A percentile compares a stretch with the other conserved stretches of the same genome.
These are phyloP conservation scores for Lynx canadensis DNA, from an alignment of 2,113 vertebrate genomes.

Conservation along the genomic window DNA sequence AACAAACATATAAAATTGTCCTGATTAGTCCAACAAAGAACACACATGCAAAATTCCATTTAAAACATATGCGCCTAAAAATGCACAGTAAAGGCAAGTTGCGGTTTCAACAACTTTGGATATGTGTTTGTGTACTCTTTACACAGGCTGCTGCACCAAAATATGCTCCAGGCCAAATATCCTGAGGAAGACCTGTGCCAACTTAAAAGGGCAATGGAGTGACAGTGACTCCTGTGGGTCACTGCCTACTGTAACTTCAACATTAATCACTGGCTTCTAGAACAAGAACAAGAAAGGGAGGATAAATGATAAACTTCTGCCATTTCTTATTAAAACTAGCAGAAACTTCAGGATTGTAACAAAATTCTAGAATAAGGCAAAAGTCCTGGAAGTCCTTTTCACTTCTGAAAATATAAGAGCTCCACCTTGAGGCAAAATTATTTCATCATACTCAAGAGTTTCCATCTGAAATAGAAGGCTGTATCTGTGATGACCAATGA, in stretches of 20 bases:
- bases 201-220: neutral
- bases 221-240: neutral
- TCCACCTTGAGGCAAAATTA: slow-evolving; percentile 81
- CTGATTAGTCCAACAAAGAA: slow-evolving; percentile 72
- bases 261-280: slow-evolving; percentile 27
- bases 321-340: slow-evolving; percentile 59
- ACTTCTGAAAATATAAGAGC: slow-evolving; percentile 81
- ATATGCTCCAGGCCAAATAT: slow-evolving; percentile 12
- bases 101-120: slow-evolving; percentile 52
- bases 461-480: neutral
- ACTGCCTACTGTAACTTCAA: neutral
- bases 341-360: slow-evolving; percentile 44
- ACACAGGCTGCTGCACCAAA: slow-evolving; percentile 41
- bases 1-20: neutral
- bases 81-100: slow-evolving; percentile 24
- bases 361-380: slow-evolving; percentile 22
- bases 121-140: neutral
- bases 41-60: neutral
- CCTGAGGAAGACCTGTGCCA: neutral
- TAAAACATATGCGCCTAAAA: slow-evolving; percentile 58
- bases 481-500: neutral
- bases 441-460: neutral
- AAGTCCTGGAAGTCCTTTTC: neutral
- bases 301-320: neutral
- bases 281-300: neutral